Conservation (phyloP, 2,113 vertebrate species). For the Sus scrofa region DNA sequence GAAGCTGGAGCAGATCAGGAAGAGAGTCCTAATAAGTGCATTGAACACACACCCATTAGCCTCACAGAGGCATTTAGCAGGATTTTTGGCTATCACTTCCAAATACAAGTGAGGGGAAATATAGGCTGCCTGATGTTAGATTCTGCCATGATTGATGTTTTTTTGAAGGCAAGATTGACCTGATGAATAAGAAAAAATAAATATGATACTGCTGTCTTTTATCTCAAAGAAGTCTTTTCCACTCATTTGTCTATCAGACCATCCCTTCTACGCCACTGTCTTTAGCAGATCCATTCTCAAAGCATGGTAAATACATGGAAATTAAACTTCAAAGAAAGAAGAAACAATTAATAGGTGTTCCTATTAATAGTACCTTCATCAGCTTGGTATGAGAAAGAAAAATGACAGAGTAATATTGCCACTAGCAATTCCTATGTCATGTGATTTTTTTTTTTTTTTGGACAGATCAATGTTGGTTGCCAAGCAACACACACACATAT, state of each 20-base stretch:
- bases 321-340: conserved; percentile 84
- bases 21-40: conserved; percentile 76
- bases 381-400: conserved; percentile 88
- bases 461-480: conserved; percentile 90
- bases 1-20: conserved; percentile 62
- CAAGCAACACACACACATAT: conserved; percentile 87
- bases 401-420: conserved; percentile 90
- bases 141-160: conserved; percentile 60
- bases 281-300: conserved; percentile 61
- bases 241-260: conserved; percentile 68
- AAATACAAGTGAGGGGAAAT: conserved; percentile 77
- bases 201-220: conserved; percentile 69
- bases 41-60: conserved; percentile 59
- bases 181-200: conserved; percentile 56
- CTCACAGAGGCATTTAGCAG: conserved; percentile 41
- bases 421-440: conserved; percentile 90
- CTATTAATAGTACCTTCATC: conserved; percentile 86
- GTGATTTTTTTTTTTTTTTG: conserved; percentile 85
- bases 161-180: conserved; percentile 67
- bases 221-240: conserved; percentile 61
- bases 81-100: conserved; percentile 79
- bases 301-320: conserved; percentile 72
- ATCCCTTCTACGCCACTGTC: not conserved
- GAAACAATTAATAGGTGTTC: conserved; percentile 85
- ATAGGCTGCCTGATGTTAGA: conserved; percentile 60